These are phyloP conservation scores for Tinea pellionella DNA, from an alignment of 2,888 invertebrate genomes.

Conservation along the genomic window DNA sequence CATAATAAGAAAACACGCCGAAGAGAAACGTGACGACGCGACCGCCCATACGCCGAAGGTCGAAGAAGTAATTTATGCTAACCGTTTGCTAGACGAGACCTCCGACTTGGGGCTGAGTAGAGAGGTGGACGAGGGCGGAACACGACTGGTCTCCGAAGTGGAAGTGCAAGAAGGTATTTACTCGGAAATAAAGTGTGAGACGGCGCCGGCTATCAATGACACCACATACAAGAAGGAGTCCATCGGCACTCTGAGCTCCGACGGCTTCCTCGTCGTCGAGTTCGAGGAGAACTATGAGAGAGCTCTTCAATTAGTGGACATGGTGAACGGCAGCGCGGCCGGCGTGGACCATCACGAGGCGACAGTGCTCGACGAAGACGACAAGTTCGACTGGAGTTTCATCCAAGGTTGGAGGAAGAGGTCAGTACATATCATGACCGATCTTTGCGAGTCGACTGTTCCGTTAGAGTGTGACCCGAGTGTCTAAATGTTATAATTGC, in stretches of 20 bases:
- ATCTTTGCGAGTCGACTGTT: neutral
- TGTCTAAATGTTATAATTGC: slow-evolving; percentile 35
- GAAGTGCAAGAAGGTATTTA: slow-evolving; percentile 43
- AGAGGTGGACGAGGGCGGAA: slow-evolving; percentile 32
- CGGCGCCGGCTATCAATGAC: slow-evolving; percentile 43
- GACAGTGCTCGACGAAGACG: slow-evolving; percentile 54
- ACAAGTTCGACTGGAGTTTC: slow-evolving; percentile 78
- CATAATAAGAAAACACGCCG: slow-evolving; percentile 62
- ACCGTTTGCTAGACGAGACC: slow-evolving; percentile 27
- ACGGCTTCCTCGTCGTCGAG: slow-evolving; percentile 71
- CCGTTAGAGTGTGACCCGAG: slow-evolving; percentile 37
- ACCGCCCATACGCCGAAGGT: neutral
- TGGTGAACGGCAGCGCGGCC: slow-evolving; percentile 55
- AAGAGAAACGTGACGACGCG: slow-evolving; percentile 35
- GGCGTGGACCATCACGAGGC: slow-evolving; percentile 55
- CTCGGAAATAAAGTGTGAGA: slow-evolving; percentile 40
- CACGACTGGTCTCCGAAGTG: slow-evolving; percentile 46
- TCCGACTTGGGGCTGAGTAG: slow-evolving; percentile 38
- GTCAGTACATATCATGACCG: slow-evolving; percentile 40
- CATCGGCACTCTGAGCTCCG: slow-evolving; percentile 48
- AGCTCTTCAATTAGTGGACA: slow-evolving; percentile 72
- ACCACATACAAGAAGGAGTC: slow-evolving; percentile 55
- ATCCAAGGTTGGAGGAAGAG: slow-evolving; percentile 80
- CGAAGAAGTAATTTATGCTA: slow-evolving; percentile 58
- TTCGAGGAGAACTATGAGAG: slow-evolving; percentile 72